Percentiles rank a stretch among this genome's conserved stretches.
phyloP scores from a whole-genome alignment of 1,140 invertebrate species.

The Aleiodes sp. region DNA sequence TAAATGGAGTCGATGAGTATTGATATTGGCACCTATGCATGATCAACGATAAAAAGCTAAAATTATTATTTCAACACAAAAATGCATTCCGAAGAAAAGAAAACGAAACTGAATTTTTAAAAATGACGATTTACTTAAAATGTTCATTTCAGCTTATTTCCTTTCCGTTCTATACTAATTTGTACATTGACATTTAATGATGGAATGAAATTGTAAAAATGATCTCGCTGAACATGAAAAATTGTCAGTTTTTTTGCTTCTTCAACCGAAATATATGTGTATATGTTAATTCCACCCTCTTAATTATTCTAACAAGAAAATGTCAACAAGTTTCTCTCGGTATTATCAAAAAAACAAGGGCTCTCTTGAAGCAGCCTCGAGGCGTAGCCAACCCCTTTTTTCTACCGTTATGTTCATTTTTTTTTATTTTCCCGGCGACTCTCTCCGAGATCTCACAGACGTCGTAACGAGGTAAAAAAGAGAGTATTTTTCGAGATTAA shows the following conservation, averaged over 20 bases:
- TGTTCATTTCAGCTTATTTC: no score
- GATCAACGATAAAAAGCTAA: no score
- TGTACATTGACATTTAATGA: no score
- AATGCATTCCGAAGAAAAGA: no score
- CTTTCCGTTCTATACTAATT: no score
- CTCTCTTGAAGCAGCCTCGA: not conserved
- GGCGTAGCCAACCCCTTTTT: not conserved
- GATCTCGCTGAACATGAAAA: not conserved
- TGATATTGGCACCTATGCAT: no score
- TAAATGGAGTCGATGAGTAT: no score
- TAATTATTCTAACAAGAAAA: slow-evolving; percentile 15
- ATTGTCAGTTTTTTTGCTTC: not conserved
- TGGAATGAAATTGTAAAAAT: not conserved
- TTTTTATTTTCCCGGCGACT: not conserved
- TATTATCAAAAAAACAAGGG: not conserved
- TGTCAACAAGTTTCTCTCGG: not conserved
- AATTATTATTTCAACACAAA: no score
- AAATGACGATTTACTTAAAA: no score
- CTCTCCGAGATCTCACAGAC: not conserved
- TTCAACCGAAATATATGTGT: not conserved
- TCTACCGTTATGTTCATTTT: not conserved
- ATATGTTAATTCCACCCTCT: not conserved
- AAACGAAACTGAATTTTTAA: no score
- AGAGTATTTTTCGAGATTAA: slow-evolving; percentile 15
- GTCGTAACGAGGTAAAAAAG: slow-evolving; percentile 16